Evolutionary conservation across 2,888 invertebrate species (phyloP).

Genomic region (Hirtodrosophila histrioides): DNA sequence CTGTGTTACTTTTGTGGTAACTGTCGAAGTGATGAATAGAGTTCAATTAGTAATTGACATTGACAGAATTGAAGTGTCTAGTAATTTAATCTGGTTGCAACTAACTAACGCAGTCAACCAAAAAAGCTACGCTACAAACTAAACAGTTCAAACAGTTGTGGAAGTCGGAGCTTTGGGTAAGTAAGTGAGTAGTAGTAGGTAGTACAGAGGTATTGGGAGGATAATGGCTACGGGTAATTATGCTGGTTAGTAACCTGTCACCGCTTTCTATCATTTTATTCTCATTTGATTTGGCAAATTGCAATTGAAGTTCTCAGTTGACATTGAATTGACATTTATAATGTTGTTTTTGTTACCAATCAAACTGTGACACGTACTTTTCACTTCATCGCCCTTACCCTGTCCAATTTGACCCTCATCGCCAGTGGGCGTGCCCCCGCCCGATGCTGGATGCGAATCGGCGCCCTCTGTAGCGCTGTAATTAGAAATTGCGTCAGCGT

Average conservation of each 20-base stretch:
- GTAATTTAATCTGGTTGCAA: constrained; percentile 31
- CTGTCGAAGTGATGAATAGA: constrained; percentile 84
- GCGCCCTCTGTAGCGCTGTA: constrained; percentile 95
- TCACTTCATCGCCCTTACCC: constrained; percentile 86
- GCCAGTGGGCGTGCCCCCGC: constrained; percentile 89
- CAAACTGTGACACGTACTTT: constrained; percentile 81
- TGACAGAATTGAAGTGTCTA: not conserved
- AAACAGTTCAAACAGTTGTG: constrained; percentile 23
- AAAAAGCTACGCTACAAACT: constrained; percentile 63
- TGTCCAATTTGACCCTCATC: constrained; percentile 92
- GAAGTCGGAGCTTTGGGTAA: not conserved
- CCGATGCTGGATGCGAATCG: constrained; percentile 93
- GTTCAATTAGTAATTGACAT: constrained; percentile 23
- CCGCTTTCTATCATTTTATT: constrained; percentile 56
- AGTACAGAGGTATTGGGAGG: constrained; percentile 1
- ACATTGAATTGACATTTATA: constrained; percentile 38
- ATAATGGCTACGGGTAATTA: constrained; percentile 36
- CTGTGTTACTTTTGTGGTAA: constrained; percentile 94
- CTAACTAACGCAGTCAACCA: constrained; percentile 46
- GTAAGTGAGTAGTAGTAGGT: not conserved
- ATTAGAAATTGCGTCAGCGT: constrained; percentile 57
- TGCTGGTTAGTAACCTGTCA: constrained; percentile 80
- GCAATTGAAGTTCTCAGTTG: constrained; percentile 34
- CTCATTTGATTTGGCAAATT: constrained; percentile 41
- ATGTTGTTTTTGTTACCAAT: constrained; percentile 65